Percentiles rank a stretch among this genome's conserved stretches.
Conservation (phyloP, 2,113 vertebrate genomes). For the Anoplopoma fimbria region DNA sequence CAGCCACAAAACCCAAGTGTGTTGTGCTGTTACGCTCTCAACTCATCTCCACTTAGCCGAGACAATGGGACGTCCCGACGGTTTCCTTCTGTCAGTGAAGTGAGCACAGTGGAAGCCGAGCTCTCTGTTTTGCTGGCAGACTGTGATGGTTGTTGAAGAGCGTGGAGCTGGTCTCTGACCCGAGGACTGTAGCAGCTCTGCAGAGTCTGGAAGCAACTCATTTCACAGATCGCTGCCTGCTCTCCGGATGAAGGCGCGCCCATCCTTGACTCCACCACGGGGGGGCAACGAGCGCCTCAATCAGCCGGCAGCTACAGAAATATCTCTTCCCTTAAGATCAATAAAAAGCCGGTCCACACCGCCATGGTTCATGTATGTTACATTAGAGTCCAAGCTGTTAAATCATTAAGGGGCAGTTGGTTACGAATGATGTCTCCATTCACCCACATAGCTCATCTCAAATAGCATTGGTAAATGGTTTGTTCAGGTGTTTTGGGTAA, state of each 20-base stretch:
- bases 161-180: conserved; percentile 20
- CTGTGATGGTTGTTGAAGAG: conserved; percentile 12
- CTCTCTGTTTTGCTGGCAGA: background rate
- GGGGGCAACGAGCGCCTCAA: too few relatives aligned
- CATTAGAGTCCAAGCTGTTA: conserved; percentile 1
- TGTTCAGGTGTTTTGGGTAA: background rate
- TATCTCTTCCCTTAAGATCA: conserved; percentile 30
- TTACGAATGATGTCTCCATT: background rate
- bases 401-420: conserved; percentile 24
- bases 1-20: background rate
- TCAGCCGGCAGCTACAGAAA: conserved; percentile 24
- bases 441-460: background rate
- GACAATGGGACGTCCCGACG: background rate
- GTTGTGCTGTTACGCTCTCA: background rate
- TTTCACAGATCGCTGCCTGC: conserved; percentile 56
- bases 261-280: conserved; percentile 5
- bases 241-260: conserved; percentile 14
- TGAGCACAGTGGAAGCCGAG: background rate
- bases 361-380: background rate
- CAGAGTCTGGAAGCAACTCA: conserved; percentile 35
- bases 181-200: conserved; percentile 2
- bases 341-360: conserved; percentile 17
- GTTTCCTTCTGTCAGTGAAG: background rate
- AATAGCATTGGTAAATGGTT: background rate
- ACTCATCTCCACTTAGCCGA: background rate